Conservation (phyloP, 2,888 invertebrate genomes). For the Euproctis similis region DNA sequence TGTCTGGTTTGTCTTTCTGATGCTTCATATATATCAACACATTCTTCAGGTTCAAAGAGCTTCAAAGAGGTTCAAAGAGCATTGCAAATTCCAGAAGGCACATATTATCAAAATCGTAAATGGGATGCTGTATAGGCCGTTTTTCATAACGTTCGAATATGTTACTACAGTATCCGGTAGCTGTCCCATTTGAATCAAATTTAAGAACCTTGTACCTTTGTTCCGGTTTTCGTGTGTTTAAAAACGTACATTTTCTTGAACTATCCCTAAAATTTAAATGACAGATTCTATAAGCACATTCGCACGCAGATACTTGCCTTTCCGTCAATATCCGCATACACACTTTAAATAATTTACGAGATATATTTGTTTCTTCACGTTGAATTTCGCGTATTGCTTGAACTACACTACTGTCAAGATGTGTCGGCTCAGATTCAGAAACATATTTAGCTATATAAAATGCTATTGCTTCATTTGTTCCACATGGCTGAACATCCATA, state of each 20-base stretch:
- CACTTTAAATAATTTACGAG: no score
- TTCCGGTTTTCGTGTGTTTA: slow-evolving; percentile 16
- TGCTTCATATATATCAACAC: slow-evolving; percentile 1
- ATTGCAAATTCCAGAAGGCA: slow-evolving; percentile 19
- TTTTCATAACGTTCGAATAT: slow-evolving; percentile 23
- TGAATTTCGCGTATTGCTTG: no score
- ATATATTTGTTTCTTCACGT: no score
- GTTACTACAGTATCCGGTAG: slow-evolving; percentile 12
- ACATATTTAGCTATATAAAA: slow-evolving; percentile 14
- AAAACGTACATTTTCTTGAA: slow-evolving; percentile 2
- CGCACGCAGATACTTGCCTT: slow-evolving; percentile 28
- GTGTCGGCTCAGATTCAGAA: slow-evolving; percentile 13
- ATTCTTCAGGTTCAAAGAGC: slow-evolving; percentile 4
- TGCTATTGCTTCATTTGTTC: no score
- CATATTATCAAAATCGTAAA: slow-evolving; percentile 19
- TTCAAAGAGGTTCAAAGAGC: slow-evolving; percentile 19
- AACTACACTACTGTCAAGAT: slow-evolving; percentile 14
- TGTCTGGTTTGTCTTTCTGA: neutral
- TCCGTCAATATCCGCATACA: slow-evolving; percentile 28
- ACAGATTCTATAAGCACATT: no score
- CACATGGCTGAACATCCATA: no score
- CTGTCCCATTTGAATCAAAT: slow-evolving; percentile 14
- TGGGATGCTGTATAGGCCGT: slow-evolving; percentile 15
- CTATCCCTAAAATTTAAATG: no score
- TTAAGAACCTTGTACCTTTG: slow-evolving; percentile 24